Evolutionary conservation across 2,797 vertebrate genomes (phyloP), one percentile per base, ranked within the genome.

Genomic region (Capromys pilorides): DNA sequence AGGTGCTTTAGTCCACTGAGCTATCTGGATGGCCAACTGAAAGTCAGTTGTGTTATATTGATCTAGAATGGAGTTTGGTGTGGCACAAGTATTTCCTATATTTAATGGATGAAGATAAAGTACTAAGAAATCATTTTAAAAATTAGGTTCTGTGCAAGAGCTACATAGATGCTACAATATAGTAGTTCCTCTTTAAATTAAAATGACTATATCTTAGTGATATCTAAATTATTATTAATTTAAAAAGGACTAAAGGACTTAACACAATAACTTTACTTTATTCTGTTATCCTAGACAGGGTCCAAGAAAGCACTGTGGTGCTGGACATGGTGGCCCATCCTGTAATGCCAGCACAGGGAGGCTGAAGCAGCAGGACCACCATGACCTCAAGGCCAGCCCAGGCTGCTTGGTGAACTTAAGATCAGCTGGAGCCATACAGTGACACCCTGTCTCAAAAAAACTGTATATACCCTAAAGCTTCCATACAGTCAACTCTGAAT

Each of bases 191-290:
- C 78, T 90, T 61, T 78, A 92, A 77, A 41, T 61, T 64, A 84
- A 57, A 18, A 81, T 88, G 62, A 84, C 39, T 18, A 88, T 28
- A 26, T 90, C 33, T 81, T 73, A 62, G 10, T 73, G 51, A 88
- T 81, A 14, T 19, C 31, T 41, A 54, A 45, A 28, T 80, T 90
- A 41, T 86, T 94, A 88, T 78, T 94, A 78, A 83, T 57, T 57
- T 57, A 18, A 88, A 75, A 82, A 16, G 51, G 28, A n/a, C 45
- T 64, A 24, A 88, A 61, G 39, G 6, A 75, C 77, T 87, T 81
- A 91, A 66, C 69, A 73, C 36, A 73, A 3, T 39, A 41, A 41
- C 21, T 73, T 39, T 36, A 71, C 36, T 71, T 71, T 73, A 21
- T 73, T 21, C 36, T 71, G 36, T 41, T 41, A 19, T 71, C 8